A percentile compares a stretch with the other conserved stretches of the same genome.
Conservation (phyloP, 2,113 vertebrate species). For the Leptodactylus fuscus region DNA sequence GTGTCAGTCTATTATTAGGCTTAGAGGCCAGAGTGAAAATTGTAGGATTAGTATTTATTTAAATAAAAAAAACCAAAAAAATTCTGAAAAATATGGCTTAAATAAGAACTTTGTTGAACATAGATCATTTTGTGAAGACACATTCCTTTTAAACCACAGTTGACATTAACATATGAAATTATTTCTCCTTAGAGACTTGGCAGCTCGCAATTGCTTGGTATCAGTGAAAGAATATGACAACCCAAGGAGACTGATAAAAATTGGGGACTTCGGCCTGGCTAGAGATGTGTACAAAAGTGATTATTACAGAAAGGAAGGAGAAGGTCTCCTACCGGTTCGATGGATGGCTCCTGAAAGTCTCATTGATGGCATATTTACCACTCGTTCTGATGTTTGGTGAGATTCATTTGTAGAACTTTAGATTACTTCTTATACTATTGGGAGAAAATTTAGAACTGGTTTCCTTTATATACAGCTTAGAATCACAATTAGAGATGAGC, state of each 20-base stretch:
- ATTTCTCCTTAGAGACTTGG: constrained; percentile 72
- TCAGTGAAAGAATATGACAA: constrained; percentile 72
- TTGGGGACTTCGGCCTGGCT: constrained; percentile 81
- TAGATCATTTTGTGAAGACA: too few relatives aligned
- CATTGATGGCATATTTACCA: constrained; percentile 80
- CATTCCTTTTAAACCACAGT: not conserved
- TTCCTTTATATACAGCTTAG: not conserved
- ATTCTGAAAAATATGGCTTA: too few relatives aligned
- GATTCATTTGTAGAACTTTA: not conserved
- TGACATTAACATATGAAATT: not conserved
- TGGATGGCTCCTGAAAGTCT: constrained; percentile 84
- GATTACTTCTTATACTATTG: not conserved
- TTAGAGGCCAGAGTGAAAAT: too few relatives aligned
- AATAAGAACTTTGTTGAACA: too few relatives aligned
- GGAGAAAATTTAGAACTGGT: not conserved
- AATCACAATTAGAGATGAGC: too few relatives aligned
- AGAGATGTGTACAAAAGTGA: constrained; percentile 82
- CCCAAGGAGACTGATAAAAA: constrained; percentile 72
- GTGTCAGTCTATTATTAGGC: too few relatives aligned
- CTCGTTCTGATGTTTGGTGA: constrained; percentile 78
- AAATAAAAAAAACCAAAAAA: too few relatives aligned
- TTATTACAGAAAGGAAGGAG: constrained; percentile 81
- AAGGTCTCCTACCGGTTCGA: constrained; percentile 78
- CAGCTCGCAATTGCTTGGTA: constrained; percentile 81
- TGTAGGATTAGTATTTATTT: too few relatives aligned